phyloP scores from a whole-genome alignment of 2,888 invertebrate species.

The Epinotia bilunana region DNA sequence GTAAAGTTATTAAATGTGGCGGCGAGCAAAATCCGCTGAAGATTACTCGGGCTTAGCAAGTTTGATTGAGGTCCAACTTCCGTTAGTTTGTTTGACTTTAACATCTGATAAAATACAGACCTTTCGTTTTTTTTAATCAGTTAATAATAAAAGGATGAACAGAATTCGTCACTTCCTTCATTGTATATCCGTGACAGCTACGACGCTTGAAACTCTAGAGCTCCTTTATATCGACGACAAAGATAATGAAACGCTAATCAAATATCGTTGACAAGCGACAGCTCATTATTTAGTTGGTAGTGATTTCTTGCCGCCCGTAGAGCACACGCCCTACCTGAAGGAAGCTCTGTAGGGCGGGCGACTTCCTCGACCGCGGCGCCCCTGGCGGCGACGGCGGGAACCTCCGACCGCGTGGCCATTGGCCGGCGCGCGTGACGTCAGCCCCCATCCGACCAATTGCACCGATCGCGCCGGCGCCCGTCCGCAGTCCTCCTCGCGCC shows the following conservation, averaged over 20 bases:
- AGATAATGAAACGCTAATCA: conserved; percentile 40
- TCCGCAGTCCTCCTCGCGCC: conserved; percentile 82
- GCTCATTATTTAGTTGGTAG: conserved; percentile 58
- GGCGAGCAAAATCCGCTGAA: conserved; percentile 24
- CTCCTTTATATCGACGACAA: conserved; percentile 6
- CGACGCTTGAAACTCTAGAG: conserved; percentile 11
- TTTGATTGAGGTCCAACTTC: conserved; percentile 38
- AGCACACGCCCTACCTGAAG: conserved; percentile 80
- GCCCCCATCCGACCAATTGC: conserved; percentile 72
- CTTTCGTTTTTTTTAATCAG: neutral
- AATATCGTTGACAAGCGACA: conserved; percentile 45
- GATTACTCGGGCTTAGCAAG: conserved; percentile 36
- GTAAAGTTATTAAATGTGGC: conserved; percentile 38
- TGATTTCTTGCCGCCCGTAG: conserved; percentile 72
- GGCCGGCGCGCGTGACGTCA: conserved; percentile 76
- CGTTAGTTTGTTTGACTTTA: conserved; percentile 6
- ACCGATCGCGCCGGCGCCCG: conserved; percentile 71
- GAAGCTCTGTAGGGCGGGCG: conserved; percentile 82
- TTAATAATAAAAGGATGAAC: neutral
- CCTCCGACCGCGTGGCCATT: conserved; percentile 63
- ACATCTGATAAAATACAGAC: neutral
- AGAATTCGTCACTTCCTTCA: neutral
- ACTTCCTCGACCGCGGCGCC: conserved; percentile 73
- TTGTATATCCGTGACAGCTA: neutral
- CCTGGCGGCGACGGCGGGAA: conserved; percentile 64